phyloP scores from a whole-genome alignment of 2,888 invertebrate genomes.

The Unio delphinus region DNA sequence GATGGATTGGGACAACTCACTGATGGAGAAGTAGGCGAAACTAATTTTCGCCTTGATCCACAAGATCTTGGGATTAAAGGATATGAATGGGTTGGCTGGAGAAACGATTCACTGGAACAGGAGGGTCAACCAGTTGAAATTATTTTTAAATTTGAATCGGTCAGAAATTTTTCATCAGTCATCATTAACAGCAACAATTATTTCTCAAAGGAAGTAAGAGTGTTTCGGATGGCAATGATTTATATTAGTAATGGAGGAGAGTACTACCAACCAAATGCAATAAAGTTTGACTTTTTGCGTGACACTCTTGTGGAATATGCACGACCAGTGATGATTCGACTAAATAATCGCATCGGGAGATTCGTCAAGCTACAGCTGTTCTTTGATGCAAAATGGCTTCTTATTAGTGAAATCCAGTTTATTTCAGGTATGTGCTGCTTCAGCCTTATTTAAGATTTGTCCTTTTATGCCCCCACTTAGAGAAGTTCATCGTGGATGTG shows the following conservation, averaged over 20 bases:
- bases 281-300: constrained; percentile 78
- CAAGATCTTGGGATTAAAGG: constrained; percentile 78
- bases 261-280: constrained; percentile 83
- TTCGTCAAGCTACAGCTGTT: constrained; percentile 83
- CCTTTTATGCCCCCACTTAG: no score
- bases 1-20: constrained; percentile 87
- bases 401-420: constrained; percentile 91
- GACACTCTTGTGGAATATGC: constrained; percentile 86
- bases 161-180: constrained; percentile 88
- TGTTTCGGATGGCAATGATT: constrained; percentile 85
- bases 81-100: constrained; percentile 94
- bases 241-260: constrained; percentile 85
- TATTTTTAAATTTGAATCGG: constrained; percentile 88
- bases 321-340: constrained; percentile 85
- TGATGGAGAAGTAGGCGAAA: constrained; percentile 85
- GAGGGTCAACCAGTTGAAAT: constrained; percentile 80
- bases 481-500: not conserved
- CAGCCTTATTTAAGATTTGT: no score
- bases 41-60: constrained; percentile 80
- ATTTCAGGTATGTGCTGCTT: constrained; percentile 79
- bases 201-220: constrained; percentile 87
- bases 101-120: constrained; percentile 77
- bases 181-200: constrained; percentile 89
- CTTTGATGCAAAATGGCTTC: constrained; percentile 89
- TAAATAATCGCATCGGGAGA: constrained; percentile 85